Percentiles rank a stretch among this genome's conserved stretches.
Evolutionary conservation across 2,888 invertebrate species (phyloP).

Genomic region (Leptinotarsa peninsularis): DNA sequence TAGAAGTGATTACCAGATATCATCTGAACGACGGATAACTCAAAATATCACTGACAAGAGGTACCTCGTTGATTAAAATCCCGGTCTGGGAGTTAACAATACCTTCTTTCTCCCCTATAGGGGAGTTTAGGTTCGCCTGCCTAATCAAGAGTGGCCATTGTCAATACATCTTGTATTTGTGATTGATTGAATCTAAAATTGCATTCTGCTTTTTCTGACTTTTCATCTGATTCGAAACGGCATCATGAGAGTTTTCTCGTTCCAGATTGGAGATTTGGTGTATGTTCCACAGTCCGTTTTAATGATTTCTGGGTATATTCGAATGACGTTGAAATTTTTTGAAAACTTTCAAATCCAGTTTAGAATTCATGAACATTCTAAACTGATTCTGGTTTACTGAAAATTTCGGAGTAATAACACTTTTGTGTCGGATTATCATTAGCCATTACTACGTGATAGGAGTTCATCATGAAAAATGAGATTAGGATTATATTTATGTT

Average conservation of each 20-base stretch:
- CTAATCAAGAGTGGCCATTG: constrained; percentile 64
- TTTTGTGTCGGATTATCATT: no score
- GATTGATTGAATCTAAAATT: constrained; percentile 65
- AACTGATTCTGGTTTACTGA: no score
- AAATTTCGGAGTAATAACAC: no score
- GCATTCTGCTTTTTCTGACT: constrained; percentile 56
- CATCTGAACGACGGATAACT: constrained; percentile 64
- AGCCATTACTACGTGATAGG: no score
- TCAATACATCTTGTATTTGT: constrained; percentile 63
- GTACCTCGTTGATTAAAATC: constrained; percentile 64
- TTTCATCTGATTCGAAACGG: constrained; percentile 20
- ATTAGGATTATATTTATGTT: no score
- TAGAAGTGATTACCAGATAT: constrained; percentile 46
- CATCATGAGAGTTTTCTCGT: no score
- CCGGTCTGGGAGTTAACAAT: constrained; percentile 62
- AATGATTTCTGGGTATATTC: background rate
- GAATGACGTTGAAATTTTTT: background rate
- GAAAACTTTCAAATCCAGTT: background rate
- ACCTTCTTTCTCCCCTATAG: constrained; percentile 40
- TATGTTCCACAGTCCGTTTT: background rate
- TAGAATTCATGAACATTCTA: no score
- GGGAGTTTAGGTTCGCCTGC: constrained; percentile 55
- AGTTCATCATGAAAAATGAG: no score
- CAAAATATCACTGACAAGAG: constrained; percentile 63
- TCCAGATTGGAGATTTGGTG: background rate